Conservation (phyloP, 2,113 vertebrate species). For the Notechis scutatus region DNA sequence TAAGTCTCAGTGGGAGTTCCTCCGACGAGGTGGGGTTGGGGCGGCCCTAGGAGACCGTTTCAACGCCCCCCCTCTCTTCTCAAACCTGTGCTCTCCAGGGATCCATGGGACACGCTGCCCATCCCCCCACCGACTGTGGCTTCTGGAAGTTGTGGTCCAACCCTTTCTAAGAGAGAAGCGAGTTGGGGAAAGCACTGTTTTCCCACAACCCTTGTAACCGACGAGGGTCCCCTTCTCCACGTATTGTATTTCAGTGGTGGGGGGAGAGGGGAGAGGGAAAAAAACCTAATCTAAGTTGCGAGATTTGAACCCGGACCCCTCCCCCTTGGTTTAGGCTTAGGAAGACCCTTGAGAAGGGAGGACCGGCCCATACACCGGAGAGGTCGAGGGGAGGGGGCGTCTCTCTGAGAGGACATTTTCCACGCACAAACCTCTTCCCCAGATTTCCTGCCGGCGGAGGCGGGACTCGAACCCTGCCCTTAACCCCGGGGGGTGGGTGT, state of each 20-base stretch:
- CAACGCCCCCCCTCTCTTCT: background rate
- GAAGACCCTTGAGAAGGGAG: background rate
- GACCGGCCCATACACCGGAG: background rate
- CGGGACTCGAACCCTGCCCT: background rate
- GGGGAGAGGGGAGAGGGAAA: rapidly evolving
- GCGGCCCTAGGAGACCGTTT: background rate
- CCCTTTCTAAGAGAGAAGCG: background rate
- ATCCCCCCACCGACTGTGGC: background rate
- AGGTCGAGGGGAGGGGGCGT: background rate
- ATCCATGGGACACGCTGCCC: background rate
- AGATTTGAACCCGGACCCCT: background rate
- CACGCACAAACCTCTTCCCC: background rate
- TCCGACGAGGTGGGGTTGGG: background rate
- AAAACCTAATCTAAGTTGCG: background rate
- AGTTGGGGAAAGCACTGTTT: background rate
- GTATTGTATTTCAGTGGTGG: background rate
- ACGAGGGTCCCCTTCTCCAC: background rate
- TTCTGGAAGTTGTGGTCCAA: background rate
- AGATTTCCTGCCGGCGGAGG: background rate
- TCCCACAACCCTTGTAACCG: background rate
- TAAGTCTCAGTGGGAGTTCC: background rate
- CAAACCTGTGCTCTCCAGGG: background rate
- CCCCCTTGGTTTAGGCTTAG: too few species aligned
- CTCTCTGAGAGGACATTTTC: background rate
- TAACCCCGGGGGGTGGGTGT: too few species aligned